Percentiles rank a stretch among this genome's conserved stretches.
Conservation (phyloP, 2,113 vertebrate genomes). For the Tyto alba region DNA sequence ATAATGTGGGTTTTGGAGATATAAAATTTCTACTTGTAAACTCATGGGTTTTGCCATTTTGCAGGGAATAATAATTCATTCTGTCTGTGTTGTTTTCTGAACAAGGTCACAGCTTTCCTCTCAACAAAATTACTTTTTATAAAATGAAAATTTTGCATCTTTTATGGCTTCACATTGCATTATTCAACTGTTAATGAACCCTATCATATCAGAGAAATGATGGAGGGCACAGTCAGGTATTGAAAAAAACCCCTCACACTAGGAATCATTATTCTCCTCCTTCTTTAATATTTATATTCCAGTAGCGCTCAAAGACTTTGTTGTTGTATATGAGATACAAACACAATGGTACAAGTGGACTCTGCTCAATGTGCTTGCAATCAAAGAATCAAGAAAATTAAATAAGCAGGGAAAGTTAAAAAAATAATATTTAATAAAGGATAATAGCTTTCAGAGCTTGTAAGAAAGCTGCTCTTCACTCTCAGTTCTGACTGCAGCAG, state of each 20-base stretch:
- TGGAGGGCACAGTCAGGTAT: neutral
- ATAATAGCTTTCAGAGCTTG: neutral
- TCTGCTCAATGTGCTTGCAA: neutral
- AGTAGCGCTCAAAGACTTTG: neutral
- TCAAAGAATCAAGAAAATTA: neutral
- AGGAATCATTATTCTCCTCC: neutral
- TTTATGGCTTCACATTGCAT: neutral
- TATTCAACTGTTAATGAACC: conserved; percentile 3
- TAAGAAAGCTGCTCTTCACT: neutral
- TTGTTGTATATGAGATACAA: neutral
- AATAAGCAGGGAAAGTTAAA: neutral
- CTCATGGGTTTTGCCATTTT: neutral
- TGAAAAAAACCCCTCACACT: neutral
- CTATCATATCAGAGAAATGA: neutral
- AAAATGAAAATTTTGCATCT: neutral
- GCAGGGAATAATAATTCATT: neutral
- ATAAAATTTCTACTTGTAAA: neutral
- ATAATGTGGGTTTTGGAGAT: neutral
- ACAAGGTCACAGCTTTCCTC: neutral
- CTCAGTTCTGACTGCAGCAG: neutral
- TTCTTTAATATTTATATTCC: conserved; percentile 33
- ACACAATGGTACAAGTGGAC: neutral
- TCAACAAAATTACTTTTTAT: neutral
- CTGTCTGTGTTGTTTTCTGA: neutral
- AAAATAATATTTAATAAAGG: neutral